Evolutionary conservation across 2,797 vertebrate species (phyloP).

Genomic region (Tragelaphus oryx): DNA sequence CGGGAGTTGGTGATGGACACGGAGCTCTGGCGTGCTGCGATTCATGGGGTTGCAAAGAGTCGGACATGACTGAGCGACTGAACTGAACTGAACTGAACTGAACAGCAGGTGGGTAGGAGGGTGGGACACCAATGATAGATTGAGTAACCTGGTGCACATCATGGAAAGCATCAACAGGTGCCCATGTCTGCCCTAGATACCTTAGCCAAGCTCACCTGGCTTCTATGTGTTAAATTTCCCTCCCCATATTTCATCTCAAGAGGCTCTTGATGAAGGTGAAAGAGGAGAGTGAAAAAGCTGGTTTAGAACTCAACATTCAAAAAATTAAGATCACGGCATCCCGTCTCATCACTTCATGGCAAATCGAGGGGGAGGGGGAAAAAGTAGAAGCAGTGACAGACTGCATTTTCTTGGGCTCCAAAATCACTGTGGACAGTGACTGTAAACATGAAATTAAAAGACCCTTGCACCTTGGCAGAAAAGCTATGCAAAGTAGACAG

Average conservation of each 20-base stretch:
- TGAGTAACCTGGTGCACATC: background rate
- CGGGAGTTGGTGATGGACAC: too few relatives aligned
- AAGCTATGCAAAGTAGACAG: background rate
- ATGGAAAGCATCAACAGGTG: background rate
- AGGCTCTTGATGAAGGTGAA: background rate
- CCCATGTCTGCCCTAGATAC: background rate
- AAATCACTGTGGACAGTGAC: background rate
- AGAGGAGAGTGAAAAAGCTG: background rate
- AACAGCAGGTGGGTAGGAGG: rapidly evolving
- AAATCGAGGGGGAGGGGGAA: background rate
- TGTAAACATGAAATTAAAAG: background rate
- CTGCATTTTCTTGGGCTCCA: background rate
- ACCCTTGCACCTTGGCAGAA: background rate
- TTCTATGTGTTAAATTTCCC: background rate
- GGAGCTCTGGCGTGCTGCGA: too few relatives aligned
- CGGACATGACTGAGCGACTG: too few relatives aligned
- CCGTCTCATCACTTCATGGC: background rate
- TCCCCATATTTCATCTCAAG: background rate
- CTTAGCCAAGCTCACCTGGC: background rate
- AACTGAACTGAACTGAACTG: too few relatives aligned
- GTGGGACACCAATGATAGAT: too few relatives aligned
- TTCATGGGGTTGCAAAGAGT: too few relatives aligned
- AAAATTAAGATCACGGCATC: background rate
- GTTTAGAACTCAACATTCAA: background rate
- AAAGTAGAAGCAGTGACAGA: background rate